Base-by-base conservation (phyloP, 2,888 invertebrate genomes). In the Timandra comae region DNA sequence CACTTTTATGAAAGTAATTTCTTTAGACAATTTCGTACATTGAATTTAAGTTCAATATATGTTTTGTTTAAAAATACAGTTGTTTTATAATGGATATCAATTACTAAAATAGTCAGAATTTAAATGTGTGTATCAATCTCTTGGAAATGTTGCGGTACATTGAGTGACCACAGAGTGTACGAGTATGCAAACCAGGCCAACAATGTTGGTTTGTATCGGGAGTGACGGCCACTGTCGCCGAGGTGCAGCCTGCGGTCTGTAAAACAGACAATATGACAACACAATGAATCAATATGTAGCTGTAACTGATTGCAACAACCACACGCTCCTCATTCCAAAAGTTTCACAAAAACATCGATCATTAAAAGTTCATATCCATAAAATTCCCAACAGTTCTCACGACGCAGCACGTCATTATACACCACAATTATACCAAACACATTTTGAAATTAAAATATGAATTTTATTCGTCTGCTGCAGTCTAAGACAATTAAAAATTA, bases 401-500 rank as follows among this genome's bases (percentile, higher is more conserved):
- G 10, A 12, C 19, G 20, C 24, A 36, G 29, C 11, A 23, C 23
- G 21, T 5, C n/a, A 24, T 9, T 12, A 2, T 29, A 16, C 20
- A 6, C 7, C 27, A 22, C 21, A 5, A 12, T 37, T n/a, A n/a
- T n/a, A n/a, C n/a, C n/a, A n/a, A n/a, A 32, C 29, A 23, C 23
- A 27, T 33, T 27, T 19, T 31, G 21, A 24, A 21, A 31, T 33
- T 31, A 9, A 19, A 38, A 33, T 3, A 30, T 10, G n/a, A 28
- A 13, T 21, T 29, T 31, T 8, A 31, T 23, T 30, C 20, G 21
- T 16, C 16, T 16, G 27, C 25, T 30, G 33, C 33, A 20, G 32
- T 35, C 30, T 30, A 31, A 45, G 46, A 47, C 54, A 56, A 53
- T 57, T 55, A 53, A 48, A 50, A 52, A 50, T 52, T 49, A 55